Evolutionary conservation across 2,888 invertebrate species (phyloP).

Genomic region (Drosophila infuscata): DNA sequence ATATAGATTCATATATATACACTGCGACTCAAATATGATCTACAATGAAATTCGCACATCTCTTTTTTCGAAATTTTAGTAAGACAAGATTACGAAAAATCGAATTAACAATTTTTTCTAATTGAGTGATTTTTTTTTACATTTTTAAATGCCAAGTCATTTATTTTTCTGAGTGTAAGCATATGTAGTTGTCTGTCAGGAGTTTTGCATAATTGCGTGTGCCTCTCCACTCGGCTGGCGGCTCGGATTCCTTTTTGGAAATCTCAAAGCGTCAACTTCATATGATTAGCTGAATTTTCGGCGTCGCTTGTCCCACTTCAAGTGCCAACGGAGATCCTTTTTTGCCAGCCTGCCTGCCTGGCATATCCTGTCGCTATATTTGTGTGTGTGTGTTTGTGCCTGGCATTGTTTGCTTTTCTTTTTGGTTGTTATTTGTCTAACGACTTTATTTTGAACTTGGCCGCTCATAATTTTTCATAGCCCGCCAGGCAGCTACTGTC

Average conservation of each 20-base stretch:
- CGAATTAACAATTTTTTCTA: not conserved
- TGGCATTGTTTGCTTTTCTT: conserved; percentile 45
- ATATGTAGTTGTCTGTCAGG: conserved; percentile 8
- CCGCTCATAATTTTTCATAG: conserved; percentile 36
- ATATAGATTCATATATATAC: conserved; percentile 9
- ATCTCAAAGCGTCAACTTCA: conserved; percentile 48
- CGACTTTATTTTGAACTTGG: conserved; percentile 69
- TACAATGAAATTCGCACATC: not conserved
- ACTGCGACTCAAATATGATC: not conserved
- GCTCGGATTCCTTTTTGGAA: conserved; percentile 30
- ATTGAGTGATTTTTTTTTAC: not conserved
- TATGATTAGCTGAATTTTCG: conserved; percentile 72
- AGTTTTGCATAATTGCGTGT: conserved; percentile 65
- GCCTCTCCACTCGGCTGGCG: conserved; percentile 15
- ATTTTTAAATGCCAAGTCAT: not conserved
- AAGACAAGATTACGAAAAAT: not conserved
- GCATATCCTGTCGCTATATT: not conserved
- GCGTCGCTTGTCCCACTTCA: conserved; percentile 64
- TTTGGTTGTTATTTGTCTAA: conserved; percentile 60
- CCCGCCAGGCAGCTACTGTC: conserved; percentile 4
- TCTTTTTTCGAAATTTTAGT: not conserved
- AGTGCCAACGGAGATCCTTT: conserved; percentile 60
- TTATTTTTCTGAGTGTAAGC: not conserved
- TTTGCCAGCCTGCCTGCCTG: conserved; percentile 13
- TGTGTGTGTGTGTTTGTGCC: conserved; percentile 17